Evolutionary conservation across 2,888 invertebrate species (phyloP).

Genomic region (Amitus sp.): DNA sequence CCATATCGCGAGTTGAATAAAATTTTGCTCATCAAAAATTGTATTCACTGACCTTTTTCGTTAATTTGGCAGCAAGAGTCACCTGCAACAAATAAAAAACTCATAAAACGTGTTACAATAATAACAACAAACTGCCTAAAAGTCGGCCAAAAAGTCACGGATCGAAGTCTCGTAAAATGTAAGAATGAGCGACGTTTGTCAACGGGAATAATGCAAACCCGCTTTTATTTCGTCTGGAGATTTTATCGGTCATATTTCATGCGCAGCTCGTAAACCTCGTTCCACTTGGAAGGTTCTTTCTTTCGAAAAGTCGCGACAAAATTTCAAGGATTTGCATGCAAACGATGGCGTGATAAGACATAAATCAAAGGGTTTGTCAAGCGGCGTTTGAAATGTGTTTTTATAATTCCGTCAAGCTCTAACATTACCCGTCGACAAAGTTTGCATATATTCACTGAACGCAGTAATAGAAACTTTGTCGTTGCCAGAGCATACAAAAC

Average conservation of each 20-base stretch:
- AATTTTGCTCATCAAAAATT: too few species aligned
- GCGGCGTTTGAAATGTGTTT: background rate
- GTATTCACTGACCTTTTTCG: too few species aligned
- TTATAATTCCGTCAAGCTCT: too few species aligned
- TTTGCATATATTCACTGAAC: too few species aligned
- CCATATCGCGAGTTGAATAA: too few species aligned
- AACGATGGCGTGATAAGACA: background rate
- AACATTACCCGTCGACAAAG: too few species aligned
- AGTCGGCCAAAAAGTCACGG: background rate
- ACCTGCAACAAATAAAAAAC: too few species aligned
- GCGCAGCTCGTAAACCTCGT: constrained; percentile 48
- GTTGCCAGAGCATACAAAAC: too few species aligned
- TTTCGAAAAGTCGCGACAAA: background rate
- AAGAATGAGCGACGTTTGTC: constrained; percentile 39
- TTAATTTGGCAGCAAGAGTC: too few species aligned
- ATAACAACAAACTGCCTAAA: too few species aligned
- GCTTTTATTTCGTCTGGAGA: constrained; percentile 40
- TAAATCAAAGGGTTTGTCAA: constrained; percentile 1
- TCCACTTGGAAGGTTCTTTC: constrained; percentile 40
- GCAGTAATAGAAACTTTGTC: too few species aligned
- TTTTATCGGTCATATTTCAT: constrained; percentile 49
- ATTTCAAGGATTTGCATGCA: background rate
- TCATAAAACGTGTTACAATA: too few species aligned
- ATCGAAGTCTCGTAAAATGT: constrained; percentile 6
- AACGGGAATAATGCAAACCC: constrained; percentile 34